phyloP scores from a whole-genome alignment of 1,140 invertebrate genomes.

The Drosophila parvula region DNA sequence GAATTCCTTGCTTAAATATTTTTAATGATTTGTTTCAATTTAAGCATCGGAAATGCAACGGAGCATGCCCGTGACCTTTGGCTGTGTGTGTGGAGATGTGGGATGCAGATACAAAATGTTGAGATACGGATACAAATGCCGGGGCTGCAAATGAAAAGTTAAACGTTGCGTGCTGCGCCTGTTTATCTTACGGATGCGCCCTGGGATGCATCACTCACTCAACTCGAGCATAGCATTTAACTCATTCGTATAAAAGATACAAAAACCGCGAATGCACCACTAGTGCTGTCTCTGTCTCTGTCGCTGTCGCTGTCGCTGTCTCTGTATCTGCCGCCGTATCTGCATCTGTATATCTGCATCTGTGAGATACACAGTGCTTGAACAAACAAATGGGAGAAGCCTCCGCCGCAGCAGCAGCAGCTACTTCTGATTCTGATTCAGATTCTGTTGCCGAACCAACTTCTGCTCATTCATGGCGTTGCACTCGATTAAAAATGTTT shows the following conservation, averaged over 20 bases:
- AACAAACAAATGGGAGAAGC: constrained; percentile 65
- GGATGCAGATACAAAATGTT: constrained; percentile 9
- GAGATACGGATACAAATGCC: constrained; percentile 52
- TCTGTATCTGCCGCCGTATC: constrained; percentile 11
- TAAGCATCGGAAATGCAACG: constrained; percentile 53
- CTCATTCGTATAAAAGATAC: constrained; percentile 82
- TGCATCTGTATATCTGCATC: constrained; percentile 8
- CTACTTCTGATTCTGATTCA: constrained; percentile 21
- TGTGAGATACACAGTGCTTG: constrained; percentile 36
- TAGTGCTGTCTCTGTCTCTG: not conserved
- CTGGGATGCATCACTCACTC: constrained; percentile 82
- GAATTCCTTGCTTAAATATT: constrained; percentile 45
- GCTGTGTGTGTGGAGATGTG: constrained; percentile 24
- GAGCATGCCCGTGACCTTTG: constrained; percentile 74
- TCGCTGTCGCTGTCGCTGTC: not conserved
- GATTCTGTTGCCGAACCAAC: constrained; percentile 47
- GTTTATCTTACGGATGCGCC: constrained; percentile 82
- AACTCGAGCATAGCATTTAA: constrained; percentile 82
- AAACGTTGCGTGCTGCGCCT: constrained; percentile 80
- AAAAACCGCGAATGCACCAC: constrained; percentile 42
- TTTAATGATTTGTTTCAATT: constrained; percentile 61
- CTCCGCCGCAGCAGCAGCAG: constrained; percentile 1
- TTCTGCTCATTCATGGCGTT: constrained; percentile 71
- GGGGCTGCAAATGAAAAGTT: constrained; percentile 77
- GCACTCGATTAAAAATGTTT: constrained; percentile 78